phyloP scores from a whole-genome alignment of 2,888 invertebrate genomes.

The Lithodes maja region DNA sequence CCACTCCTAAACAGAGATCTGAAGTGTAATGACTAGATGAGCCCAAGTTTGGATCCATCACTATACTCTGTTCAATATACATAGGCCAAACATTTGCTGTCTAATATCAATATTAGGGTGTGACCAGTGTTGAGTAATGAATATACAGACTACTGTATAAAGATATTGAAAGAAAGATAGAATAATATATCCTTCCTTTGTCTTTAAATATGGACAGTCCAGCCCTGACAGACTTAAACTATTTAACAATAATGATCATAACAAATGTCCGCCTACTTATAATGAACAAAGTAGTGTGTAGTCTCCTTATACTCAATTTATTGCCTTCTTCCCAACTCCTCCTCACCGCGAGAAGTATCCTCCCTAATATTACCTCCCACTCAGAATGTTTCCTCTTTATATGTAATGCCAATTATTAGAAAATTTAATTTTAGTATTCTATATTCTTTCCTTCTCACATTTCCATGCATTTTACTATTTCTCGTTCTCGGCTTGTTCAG shows the following conservation, averaged over 20 bases:
- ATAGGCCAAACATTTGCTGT: too few species aligned
- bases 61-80: neutral
- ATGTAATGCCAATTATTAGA: neutral
- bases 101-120: too few species aligned
- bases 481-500: neutral
- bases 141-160: too few species aligned
- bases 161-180: too few species aligned
- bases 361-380: constrained; percentile 1
- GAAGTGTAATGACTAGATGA: neutral
- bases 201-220: too few species aligned
- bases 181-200: too few species aligned
- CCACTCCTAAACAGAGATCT: constrained; percentile 7
- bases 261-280: too few species aligned
- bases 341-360: neutral
- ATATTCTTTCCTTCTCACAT: neutral
- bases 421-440: neutral
- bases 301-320: constrained; percentile 9
- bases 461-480: neutral
- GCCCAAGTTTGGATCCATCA: neutral
- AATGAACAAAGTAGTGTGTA: too few species aligned
- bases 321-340: neutral
- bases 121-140: too few species aligned
- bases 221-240: too few species aligned
- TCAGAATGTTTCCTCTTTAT: neutral
- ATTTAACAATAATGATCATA: too few species aligned